Percentiles rank a stretch among this genome's conserved stretches.
Conservation (phyloP, 2,888 invertebrate genomes). For the Prosapia bicincta region DNA sequence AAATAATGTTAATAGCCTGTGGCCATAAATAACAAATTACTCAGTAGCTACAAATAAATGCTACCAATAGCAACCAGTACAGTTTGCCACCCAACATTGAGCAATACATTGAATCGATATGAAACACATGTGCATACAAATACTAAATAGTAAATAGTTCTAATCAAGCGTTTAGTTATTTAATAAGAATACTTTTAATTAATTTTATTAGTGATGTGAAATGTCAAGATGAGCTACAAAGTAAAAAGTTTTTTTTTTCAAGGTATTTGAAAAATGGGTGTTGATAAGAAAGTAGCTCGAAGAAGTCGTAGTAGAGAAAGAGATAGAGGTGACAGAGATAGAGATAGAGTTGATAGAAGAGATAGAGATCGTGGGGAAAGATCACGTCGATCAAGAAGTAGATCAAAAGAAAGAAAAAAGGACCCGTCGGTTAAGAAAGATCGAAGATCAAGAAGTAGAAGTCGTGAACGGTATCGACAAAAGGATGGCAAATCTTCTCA, state of each 20-base stretch:
- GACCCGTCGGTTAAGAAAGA: slow-evolving; percentile 42
- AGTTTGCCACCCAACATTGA: too few relatives aligned
- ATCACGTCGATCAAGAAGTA: slow-evolving; percentile 41
- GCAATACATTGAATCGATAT: too few relatives aligned
- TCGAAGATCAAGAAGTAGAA: slow-evolving; percentile 43
- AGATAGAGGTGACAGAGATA: slow-evolving; percentile 35
- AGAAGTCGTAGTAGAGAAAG: slow-evolving; percentile 39
- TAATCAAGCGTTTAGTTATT: too few relatives aligned
- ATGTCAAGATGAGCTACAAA: too few relatives aligned
- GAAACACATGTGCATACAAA: too few relatives aligned
- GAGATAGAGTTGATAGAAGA: slow-evolving; percentile 45
- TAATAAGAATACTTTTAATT: too few relatives aligned
- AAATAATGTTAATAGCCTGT: too few relatives aligned
- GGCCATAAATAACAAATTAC: too few relatives aligned
- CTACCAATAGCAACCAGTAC: too few relatives aligned
- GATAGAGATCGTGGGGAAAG: slow-evolving; percentile 39
- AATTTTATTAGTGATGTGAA: too few relatives aligned
- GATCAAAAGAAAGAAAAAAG: slow-evolving; percentile 44
- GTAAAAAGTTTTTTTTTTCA: background rate
- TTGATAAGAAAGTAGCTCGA: slow-evolving; percentile 34
- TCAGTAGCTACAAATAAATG: too few relatives aligned
- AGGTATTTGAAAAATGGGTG: slow-evolving; percentile 28
- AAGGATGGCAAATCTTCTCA: slow-evolving; percentile 34
- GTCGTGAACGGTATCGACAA: slow-evolving; percentile 37
- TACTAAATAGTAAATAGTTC: too few relatives aligned